A percentile compares a stretch with the other conserved stretches of the same genome.
phyloP scores from a whole-genome alignment of 2,113 vertebrate genomes.

The Lampris incognitus region DNA sequence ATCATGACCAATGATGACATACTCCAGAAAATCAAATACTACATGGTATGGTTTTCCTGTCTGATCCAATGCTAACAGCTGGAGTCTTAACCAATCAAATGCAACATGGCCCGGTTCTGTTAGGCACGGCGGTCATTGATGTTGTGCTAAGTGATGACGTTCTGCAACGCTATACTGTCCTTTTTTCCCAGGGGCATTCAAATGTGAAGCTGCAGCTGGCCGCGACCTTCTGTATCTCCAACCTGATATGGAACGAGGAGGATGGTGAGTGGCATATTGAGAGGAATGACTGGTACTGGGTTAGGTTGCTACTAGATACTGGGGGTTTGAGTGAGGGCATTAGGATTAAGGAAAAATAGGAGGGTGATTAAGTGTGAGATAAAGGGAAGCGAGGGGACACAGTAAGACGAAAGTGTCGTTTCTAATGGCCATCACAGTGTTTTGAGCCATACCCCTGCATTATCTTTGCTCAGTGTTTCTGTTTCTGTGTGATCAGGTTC shows the following conservation, averaged over 20 bases:
- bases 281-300: neutral
- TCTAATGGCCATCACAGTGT: too few relatives aligned
- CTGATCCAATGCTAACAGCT: too few relatives aligned
- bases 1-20: conserved; percentile 99
- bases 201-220: conserved; percentile 97
- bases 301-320: neutral
- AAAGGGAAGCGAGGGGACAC: too few relatives aligned
- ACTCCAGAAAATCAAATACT: conserved; percentile 98
- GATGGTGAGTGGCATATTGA: conserved; percentile 87
- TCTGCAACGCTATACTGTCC: conserved; percentile 5
- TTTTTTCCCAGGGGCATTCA: conserved; percentile 89
- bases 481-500: conserved; percentile 84
- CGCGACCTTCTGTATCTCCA: conserved; percentile 97
- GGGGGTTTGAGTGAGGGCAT: neutral
- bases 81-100: too few relatives aligned
- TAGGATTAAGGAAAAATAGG: neutral
- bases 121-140: too few relatives aligned
- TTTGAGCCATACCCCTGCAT: too few relatives aligned
- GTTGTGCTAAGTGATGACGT: too few relatives aligned
- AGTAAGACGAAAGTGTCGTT: too few relatives aligned
- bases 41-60: conserved; percentile 86
- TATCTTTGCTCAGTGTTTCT: neutral
- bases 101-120: too few relatives aligned
- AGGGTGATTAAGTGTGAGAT: too few relatives aligned
- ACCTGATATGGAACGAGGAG: conserved; percentile 99